Conservation (phyloP, 2,888 invertebrate species). For the Philaethria dido region DNA sequence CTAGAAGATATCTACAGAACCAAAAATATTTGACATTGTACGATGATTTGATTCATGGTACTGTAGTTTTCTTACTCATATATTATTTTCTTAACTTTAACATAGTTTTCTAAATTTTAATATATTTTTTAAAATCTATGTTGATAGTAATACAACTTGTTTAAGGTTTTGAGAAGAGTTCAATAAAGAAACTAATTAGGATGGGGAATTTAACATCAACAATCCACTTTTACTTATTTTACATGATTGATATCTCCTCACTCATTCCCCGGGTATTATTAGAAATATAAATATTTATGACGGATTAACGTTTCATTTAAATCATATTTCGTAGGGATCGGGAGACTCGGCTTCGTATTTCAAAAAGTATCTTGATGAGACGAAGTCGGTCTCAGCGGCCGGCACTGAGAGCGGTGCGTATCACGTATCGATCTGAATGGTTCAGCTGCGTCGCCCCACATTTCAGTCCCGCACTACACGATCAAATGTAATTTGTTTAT, state of each 20-base stretch:
- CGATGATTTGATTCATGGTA: not conserved
- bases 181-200: not conserved
- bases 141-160: not conserved
- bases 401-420: constrained; percentile 75
- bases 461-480: constrained; percentile 65
- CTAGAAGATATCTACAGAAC: constrained; percentile 11
- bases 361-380: constrained; percentile 44
- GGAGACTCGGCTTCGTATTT: constrained; percentile 28
- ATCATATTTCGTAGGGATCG: constrained; percentile 15
- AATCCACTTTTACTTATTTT: not conserved
- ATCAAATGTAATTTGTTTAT: constrained; percentile 21
- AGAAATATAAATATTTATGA: constrained; percentile 12
- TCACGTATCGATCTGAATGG: constrained; percentile 78
- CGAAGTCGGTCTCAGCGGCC: constrained; percentile 61
- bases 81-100: too few relatives aligned
- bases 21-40: not conserved
- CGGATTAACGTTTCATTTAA: constrained; percentile 15
- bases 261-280: not conserved
- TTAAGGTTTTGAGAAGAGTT: not conserved
- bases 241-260: not conserved
- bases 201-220: not conserved
- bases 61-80: too few relatives aligned
- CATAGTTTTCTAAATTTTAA: too few relatives aligned
- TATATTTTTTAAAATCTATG: not conserved
- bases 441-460: constrained; percentile 74